phyloP scores from a whole-genome alignment of 92 coral and sea anemone genomes.

The Actinernus sp. region DNA sequence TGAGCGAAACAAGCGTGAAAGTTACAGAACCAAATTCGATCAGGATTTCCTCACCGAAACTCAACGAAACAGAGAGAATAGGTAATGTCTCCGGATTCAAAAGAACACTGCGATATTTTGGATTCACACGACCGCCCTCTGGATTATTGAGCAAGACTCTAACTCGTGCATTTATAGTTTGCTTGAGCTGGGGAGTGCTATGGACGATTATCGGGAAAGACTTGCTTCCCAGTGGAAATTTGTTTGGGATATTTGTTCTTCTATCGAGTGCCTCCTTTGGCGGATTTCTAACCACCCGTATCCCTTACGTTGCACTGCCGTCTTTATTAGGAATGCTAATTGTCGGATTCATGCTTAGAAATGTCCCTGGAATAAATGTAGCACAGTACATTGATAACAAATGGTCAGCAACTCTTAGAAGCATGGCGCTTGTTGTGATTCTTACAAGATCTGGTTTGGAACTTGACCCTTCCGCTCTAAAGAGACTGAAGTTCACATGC shows the following conservation, averaged over 20 bases:
- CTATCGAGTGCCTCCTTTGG: constrained; percentile 85
- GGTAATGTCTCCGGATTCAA: neutral
- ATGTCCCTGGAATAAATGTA: constrained; percentile 76
- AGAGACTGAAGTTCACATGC: constrained; percentile 87
- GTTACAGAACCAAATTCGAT: neutral
- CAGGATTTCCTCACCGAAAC: constrained; percentile 10
- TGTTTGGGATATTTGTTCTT: constrained; percentile 80
- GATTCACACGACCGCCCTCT: constrained; percentile 65
- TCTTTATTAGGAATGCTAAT: constrained; percentile 92
- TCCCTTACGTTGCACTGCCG: constrained; percentile 74
- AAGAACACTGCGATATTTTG: neutral
- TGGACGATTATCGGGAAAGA: constrained; percentile 85
- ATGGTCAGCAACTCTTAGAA: constrained; percentile 91
- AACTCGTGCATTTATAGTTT: constrained; percentile 73
- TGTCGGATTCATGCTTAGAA: constrained; percentile 88
- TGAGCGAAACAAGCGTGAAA: too few species aligned
- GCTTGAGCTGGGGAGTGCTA: constrained; percentile 66
- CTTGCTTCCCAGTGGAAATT: constrained; percentile 88
- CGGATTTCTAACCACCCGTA: constrained; percentile 76
- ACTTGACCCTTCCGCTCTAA: constrained; percentile 86
- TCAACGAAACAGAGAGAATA: neutral
- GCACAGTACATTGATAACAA: constrained; percentile 82
- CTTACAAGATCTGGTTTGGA: constrained; percentile 93
- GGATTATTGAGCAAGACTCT: constrained; percentile 61
- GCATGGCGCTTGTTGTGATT: constrained; percentile 90